Evolutionary conservation across 2,797 vertebrate species (phyloP), one percentile per base, ranked within the genome.

Genomic region (Carcharodon carcharias): DNA sequence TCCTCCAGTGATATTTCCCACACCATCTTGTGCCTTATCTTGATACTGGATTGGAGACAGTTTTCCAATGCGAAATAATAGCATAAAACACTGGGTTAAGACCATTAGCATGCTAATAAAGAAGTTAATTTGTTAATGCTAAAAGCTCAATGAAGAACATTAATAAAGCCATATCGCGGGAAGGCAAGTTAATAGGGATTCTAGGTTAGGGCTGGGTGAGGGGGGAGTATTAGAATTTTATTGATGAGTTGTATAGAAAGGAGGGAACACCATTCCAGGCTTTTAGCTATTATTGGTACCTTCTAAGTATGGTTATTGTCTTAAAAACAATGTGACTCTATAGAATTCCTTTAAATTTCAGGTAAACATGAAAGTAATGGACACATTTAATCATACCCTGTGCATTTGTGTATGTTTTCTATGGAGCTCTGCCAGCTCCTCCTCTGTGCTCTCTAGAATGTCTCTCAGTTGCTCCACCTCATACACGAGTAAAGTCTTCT

Each of bases 401-500:
- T 18, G 23, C 45, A 93, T 23, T 45, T 93, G n/a, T 40, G 6
- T 1, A 23, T 67, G n/a, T 45, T 45, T 67, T 40, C 91, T 45
- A 18, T 93, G 91, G n/a, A 93, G 63, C n/a, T 93, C 91, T 23
- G 91, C 91, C 63, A 93, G 91, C 61, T 93, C 91, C n/a, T 93
- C 91, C 91, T 93, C 91, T 4, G 61, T 93, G 61, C 91, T 40
- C 45, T 93, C 91, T 63, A 93, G 91, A 26, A 67, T 40, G 40
- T 93, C 91, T n/a, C 61, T 93, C 45, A 93, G n/a, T 11, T 21
- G 61, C n/a, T 93, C 91, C 91, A 93, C 91, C 91, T 93, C 63
- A 26, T 93, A 93, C 21, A 67, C 23, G 23, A 93, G 61, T 67
- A 93, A 67, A 65, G 63, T 40, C 91, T 93, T 93, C 91, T 93